These are phyloP conservation scores for Dolomedes plantarius DNA, from an alignment of 2,888 invertebrate genomes.

Conservation along the genomic window DNA sequence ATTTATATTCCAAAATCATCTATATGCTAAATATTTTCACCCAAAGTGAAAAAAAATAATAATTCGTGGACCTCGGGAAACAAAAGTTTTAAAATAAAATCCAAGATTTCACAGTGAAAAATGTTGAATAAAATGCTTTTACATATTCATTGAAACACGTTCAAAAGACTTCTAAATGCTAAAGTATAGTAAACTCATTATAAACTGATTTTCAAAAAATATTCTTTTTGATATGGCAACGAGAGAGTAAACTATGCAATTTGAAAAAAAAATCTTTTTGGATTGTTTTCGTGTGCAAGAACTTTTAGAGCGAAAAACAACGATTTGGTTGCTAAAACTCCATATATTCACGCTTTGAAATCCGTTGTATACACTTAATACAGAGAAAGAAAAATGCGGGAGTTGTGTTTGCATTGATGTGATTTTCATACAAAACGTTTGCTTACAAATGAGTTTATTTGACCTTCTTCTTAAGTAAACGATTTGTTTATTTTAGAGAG, in stretches of 20 bases:
- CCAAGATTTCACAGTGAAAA: not conserved
- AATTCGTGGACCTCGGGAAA: no score
- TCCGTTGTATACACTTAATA: not conserved
- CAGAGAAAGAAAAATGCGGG: not conserved
- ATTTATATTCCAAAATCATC: no score
- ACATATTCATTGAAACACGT: not conserved
- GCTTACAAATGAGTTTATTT: conserved; percentile 57
- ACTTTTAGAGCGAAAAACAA: no score
- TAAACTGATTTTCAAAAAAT: not conserved
- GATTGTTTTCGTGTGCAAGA: not conserved
- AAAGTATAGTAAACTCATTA: no score
- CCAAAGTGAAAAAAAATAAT: no score
- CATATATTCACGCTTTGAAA: not conserved
- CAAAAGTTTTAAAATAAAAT: no score
- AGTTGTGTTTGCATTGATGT: conserved; percentile 10
- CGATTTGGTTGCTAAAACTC: not conserved
- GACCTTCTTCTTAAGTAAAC: conserved; percentile 26
- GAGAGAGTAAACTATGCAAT: not conserved
- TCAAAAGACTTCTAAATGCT: no score
- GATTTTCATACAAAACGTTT: conserved; percentile 28
- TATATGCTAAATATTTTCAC: no score
- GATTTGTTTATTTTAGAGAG: not conserved
- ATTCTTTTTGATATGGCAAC: no score
- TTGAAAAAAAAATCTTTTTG: not conserved
- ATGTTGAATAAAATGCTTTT: not conserved